Base-by-base conservation (phyloP, 2,113 vertebrate genomes). In the Salvelinus sp. region DNA sequence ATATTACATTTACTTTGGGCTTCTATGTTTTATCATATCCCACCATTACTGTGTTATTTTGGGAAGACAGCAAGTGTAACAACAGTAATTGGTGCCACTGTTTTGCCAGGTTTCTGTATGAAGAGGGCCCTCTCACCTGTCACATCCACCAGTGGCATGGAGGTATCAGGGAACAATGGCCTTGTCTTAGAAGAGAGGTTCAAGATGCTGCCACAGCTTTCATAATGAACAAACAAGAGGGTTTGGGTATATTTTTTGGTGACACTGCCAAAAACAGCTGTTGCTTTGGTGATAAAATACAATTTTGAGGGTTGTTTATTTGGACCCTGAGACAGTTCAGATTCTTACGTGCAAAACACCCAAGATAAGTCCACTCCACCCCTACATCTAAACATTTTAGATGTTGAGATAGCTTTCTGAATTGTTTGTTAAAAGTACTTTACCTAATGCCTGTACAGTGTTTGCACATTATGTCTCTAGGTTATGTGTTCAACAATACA, bases 241-340 rank as follows among this genome's bases (percentile, higher is more conserved):
- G 9, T 54, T 18, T 54, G 33, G 6, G 33, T 33, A 33, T 50
- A 2, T 50, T 13, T 50, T 85, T 87, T 74, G 75, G 38, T 6
- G 38, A 44, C 38, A 44, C 88, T 91, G 90, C 85, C 89, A 78
- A 69, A 83, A 87, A 85, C 92, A 92, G 89, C 89, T 92, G 92
- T 83, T 82, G 70, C 28, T 23, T 76, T 77, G 67, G 74, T 64
- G 18, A 48, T 33, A 75, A 44, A 44, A 62, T 75, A 73, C 3
- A 75, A 71, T 58, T 71, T 33, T 54, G 75, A 69, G 23, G 64
- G 64, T 25, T 28, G 2, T 66, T 9, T 25, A 3, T 25, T 66
- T 14, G 9, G 25, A 54, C 50, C 50, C 16, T 54, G 50, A 54
- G 38, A 44, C 38, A 2, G 38, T 44, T 44, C 9, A 44, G 9